Evolutionary conservation across 2,888 invertebrate genomes (phyloP).

Genomic region (Metallyticus violacea): DNA sequence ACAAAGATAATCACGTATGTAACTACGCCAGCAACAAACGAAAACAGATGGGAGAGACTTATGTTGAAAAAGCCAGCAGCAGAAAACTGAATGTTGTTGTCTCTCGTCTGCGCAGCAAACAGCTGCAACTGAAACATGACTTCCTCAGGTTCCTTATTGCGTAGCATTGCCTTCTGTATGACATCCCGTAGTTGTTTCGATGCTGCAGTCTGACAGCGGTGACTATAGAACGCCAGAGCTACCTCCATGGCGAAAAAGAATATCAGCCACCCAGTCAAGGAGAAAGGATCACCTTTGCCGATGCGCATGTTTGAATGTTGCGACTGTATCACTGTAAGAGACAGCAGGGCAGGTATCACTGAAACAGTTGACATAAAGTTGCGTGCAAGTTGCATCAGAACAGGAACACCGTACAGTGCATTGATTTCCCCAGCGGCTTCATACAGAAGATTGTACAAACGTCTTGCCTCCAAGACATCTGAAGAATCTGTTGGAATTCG

Average conservation of each 20-base stretch:
- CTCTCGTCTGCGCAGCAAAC: neutral
- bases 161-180: neutral
- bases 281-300: neutral
- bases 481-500: neutral
- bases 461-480: neutral
- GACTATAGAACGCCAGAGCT: neutral
- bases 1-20: neutral
- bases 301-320: no score
- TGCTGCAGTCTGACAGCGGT: neutral
- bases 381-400: neutral
- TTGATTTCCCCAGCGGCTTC: neutral
- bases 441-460: neutral
- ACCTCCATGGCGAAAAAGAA: neutral
- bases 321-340: neutral
- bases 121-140: neutral
- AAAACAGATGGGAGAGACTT: neutral
- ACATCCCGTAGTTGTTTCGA: neutral
- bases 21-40: neutral
- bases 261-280: neutral
- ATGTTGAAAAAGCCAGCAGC: neutral
- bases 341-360: neutral
- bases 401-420: neutral
- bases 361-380: neutral
- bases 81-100: neutral
- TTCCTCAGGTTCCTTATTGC: neutral